These are phyloP conservation scores for Hololepta plana DNA, from an alignment of 2,888 invertebrate species.

Conservation along the genomic window DNA sequence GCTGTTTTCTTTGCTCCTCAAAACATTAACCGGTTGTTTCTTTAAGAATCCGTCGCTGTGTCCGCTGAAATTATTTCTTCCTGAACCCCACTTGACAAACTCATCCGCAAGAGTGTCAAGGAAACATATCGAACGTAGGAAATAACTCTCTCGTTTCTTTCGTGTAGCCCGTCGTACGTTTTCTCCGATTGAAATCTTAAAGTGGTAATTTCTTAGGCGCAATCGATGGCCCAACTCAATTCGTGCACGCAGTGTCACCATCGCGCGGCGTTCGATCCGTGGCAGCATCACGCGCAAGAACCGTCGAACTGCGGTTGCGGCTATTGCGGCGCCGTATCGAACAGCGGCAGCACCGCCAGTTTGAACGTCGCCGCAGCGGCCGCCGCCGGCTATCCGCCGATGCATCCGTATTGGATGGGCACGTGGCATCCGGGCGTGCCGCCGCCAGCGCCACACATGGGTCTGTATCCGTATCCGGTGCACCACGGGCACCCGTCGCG, in stretches of 20 bases:
- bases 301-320: slow-evolving; percentile 16
- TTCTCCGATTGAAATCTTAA: too few relatives aligned
- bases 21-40: too few relatives aligned
- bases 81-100: too few relatives aligned
- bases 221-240: slow-evolving; percentile 51
- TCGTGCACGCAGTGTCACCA: slow-evolving; percentile 37
- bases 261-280: slow-evolving; percentile 22
- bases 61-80: too few relatives aligned
- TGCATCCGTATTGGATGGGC: slow-evolving; percentile 26
- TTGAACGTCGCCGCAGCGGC: slow-evolving; percentile 25
- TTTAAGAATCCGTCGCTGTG: too few relatives aligned
- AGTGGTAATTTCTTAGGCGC: slow-evolving; percentile 32
- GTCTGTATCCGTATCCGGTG: slow-evolving; percentile 18
- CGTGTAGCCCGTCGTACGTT: too few relatives aligned
- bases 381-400: slow-evolving; percentile 7
- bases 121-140: too few relatives aligned
- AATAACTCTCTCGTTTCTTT: too few relatives aligned
- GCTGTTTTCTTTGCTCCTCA: too few relatives aligned
- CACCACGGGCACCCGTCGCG: slow-evolving; percentile 40
- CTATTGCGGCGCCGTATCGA: slow-evolving; percentile 14
- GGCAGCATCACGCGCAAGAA: slow-evolving; percentile 20
- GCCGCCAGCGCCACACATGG: slow-evolving; percentile 19
- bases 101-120: too few relatives aligned
- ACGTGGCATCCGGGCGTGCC: slow-evolving; percentile 26
- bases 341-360: slow-evolving; percentile 35